Conservation (phyloP, 2,888 invertebrate genomes). For the Furcula furcula region DNA sequence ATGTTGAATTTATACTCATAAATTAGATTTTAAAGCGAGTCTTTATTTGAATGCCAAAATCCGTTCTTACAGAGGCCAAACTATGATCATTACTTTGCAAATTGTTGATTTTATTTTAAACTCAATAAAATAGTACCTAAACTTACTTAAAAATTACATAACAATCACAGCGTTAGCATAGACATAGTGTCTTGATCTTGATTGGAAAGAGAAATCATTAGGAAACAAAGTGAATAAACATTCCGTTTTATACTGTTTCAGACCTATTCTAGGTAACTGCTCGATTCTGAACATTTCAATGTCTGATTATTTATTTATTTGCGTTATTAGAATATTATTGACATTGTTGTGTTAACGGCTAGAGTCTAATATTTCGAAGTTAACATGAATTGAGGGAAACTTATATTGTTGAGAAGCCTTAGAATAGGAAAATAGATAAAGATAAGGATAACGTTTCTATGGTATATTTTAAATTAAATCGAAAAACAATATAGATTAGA, state of each 20-base stretch:
- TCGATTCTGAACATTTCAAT: slow-evolving; percentile 16
- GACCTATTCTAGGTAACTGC: slow-evolving; percentile 19
- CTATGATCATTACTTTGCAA: slow-evolving; percentile 44
- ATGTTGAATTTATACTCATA: slow-evolving; percentile 65
- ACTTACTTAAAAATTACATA: no score
- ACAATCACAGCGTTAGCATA: no score
- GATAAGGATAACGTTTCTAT: slow-evolving; percentile 30
- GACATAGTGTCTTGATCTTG: no score
- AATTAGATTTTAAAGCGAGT: slow-evolving; percentile 51
- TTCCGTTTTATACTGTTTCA: slow-evolving; percentile 42
- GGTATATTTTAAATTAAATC: slow-evolving; percentile 11
- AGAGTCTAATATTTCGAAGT: no score
- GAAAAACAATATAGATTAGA: background rate
- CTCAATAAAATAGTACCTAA: no score
- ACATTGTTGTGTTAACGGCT: slow-evolving; percentile 45
- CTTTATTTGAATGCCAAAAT: slow-evolving; percentile 65
- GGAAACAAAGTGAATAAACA: no score
- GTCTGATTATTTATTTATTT: slow-evolving; percentile 33
- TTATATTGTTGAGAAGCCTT: slow-evolving; percentile 50
- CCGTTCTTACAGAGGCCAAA: slow-evolving; percentile 59
- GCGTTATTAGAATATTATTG: slow-evolving; percentile 48
- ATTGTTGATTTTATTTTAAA: background rate
- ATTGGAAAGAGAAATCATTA: no score
- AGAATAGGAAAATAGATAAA: slow-evolving; percentile 34
- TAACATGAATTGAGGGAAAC: slow-evolving; percentile 30